Evolutionary conservation across 2,797 vertebrate species (phyloP).

Genomic region (Zalophus californianus): DNA sequence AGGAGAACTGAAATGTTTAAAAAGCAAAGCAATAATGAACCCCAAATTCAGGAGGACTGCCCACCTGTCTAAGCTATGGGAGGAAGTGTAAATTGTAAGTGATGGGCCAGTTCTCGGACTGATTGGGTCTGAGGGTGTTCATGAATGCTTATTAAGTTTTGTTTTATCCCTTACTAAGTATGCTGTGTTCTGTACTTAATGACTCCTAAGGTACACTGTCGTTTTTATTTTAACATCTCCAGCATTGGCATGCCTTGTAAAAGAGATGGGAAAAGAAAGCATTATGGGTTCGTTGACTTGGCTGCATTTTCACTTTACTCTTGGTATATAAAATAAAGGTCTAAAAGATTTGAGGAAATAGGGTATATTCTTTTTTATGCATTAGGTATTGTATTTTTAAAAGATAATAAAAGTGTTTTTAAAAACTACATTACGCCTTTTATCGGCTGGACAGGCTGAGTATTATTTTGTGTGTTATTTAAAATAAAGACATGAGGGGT

Average conservation of each 20-base stretch:
- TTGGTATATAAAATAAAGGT: background rate
- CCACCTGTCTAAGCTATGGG: background rate
- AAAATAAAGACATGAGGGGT: background rate
- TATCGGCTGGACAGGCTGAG: background rate
- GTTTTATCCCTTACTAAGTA: background rate
- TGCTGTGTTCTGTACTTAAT: background rate
- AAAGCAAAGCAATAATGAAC: background rate
- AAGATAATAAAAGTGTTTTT: slow-evolving; percentile 47
- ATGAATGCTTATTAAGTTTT: too few species aligned
- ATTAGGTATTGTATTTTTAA: background rate
- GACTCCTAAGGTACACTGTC: background rate
- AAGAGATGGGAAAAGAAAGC: background rate
- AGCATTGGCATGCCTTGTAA: background rate
- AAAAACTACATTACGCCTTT: background rate
- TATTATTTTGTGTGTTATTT: background rate
- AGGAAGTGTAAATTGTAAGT: background rate
- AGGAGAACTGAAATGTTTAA: background rate
- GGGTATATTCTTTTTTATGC: background rate
- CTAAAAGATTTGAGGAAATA: background rate
- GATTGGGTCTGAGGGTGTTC: background rate
- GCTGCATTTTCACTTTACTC: background rate
- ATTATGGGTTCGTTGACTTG: background rate
- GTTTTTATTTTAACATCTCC: background rate
- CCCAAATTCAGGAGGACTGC: background rate
- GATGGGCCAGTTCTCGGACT: background rate